Evolutionary conservation across 1,140 invertebrate species (phyloP).

Genomic region (Drosophila nannoptera): DNA sequence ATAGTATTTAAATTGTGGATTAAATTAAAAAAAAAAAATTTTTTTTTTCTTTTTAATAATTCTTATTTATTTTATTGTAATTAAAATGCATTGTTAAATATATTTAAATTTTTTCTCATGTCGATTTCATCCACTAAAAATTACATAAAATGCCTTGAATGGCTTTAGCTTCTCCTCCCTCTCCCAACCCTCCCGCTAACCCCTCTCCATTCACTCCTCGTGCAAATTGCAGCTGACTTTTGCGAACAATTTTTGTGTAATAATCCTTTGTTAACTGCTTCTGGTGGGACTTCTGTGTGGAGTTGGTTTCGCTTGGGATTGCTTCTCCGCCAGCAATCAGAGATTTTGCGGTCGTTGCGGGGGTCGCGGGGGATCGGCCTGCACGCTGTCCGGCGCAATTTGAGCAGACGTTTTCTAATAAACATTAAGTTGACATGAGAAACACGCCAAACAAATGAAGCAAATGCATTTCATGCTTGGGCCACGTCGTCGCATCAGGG

Average conservation of each 20-base stretch:
- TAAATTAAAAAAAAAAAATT: too few species aligned
- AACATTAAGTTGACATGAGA: conserved; percentile 76
- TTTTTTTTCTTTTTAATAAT: too few species aligned
- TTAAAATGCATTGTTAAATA: too few species aligned
- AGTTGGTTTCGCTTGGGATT: neutral
- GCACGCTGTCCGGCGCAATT: conserved; percentile 33
- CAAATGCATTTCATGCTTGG: conserved; percentile 67
- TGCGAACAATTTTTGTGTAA: conserved; percentile 13
- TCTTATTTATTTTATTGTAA: too few species aligned
- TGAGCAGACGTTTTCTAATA: conserved; percentile 68
- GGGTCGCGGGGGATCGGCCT: conserved; percentile 2
- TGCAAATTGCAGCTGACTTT: conserved; percentile 22
- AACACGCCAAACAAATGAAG: conserved; percentile 74
- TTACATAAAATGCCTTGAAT: too few species aligned
- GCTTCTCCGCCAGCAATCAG: conserved; percentile 19
- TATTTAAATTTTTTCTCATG: too few species aligned
- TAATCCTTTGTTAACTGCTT: conserved; percentile 3
- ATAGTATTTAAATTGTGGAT: too few species aligned
- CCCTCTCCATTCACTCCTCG: neutral
- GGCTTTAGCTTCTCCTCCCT: too few species aligned
- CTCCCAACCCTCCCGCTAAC: too few species aligned
- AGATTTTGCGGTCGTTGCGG: conserved; percentile 21
- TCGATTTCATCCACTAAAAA: too few species aligned
- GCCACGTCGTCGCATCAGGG: conserved; percentile 21
- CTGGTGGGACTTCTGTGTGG: neutral